Conservation (phyloP, 1,140 invertebrate genomes). For the Scaptomyza graminum region DNA sequence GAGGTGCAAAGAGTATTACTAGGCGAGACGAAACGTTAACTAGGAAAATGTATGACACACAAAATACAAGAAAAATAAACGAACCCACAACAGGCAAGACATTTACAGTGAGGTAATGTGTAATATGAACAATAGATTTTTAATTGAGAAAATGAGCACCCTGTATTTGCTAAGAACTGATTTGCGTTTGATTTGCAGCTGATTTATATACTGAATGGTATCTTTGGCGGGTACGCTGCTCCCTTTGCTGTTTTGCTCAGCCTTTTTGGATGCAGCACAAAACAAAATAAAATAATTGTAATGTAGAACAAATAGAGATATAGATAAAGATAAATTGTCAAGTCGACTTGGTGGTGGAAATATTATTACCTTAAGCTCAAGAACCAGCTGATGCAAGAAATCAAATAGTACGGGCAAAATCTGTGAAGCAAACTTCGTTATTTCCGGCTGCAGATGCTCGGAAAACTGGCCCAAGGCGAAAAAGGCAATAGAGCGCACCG, state of each 20-base stretch:
- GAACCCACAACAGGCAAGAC: conserved; percentile 13
- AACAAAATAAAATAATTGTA: conserved; percentile 59
- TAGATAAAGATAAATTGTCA: neutral
- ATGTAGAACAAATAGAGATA: conserved; percentile 14
- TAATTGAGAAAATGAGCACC: conserved; percentile 37
- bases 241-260: conserved; percentile 50
- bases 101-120: conserved; percentile 37
- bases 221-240: conserved; percentile 52
- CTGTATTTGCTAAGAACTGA: conserved; percentile 75
- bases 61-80: conserved; percentile 1
- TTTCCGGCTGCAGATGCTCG: conserved; percentile 90
- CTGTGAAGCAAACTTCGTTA: conserved; percentile 89
- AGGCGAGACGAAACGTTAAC: neutral
- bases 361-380: conserved; percentile 83
- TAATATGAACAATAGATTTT: conserved; percentile 10
- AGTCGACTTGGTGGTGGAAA: neutral
- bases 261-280: conserved; percentile 59
- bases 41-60: neutral
- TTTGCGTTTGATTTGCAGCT: conserved; percentile 75
- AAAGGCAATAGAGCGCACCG: conserved; percentile 89
- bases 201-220: conserved; percentile 66
- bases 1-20: too few species aligned
- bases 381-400: conserved; percentile 87
- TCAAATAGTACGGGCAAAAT: conserved; percentile 90
- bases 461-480: conserved; percentile 93